phyloP scores from a whole-genome alignment of 2,888 invertebrate genomes.

The Drosophila histrio region DNA sequence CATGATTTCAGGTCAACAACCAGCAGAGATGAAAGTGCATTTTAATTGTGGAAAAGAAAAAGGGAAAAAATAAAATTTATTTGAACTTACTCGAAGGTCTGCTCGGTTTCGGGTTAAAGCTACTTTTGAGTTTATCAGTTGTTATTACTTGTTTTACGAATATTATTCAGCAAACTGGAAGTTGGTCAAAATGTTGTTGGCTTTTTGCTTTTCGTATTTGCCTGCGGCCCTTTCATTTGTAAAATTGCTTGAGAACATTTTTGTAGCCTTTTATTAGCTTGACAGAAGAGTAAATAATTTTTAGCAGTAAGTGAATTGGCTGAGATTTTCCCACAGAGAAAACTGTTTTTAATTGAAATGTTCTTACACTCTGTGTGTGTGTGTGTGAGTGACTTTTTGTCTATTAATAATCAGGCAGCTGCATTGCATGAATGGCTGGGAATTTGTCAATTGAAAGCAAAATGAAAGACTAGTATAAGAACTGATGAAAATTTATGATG shows the following conservation, averaged over 20 bases:
- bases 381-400: no score
- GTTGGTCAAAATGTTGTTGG: conserved; percentile 1
- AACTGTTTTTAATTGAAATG: conserved; percentile 2
- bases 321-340: background rate
- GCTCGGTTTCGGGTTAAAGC: background rate
- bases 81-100: conserved; percentile 17
- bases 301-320: conserved; percentile 42
- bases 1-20: conserved; percentile 26
- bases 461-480: conserved; percentile 13
- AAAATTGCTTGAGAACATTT: conserved; percentile 29
- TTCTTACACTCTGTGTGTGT: background rate
- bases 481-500: conserved; percentile 31
- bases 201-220: conserved; percentile 1
- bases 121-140: conserved; percentile 46
- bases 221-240: conserved; percentile 39
- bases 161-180: conserved; percentile 1
- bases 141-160: conserved; percentile 9
- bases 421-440: background rate
- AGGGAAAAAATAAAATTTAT: conserved; percentile 12
- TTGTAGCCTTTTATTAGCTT: conserved; percentile 3
- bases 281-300: conserved; percentile 48
- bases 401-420: conserved; percentile 30
- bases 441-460: conserved; percentile 27
- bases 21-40: conserved; percentile 55
- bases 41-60: conserved; percentile 44